Base-by-base conservation (phyloP, 2,113 vertebrate genomes). In the Pollachius pollachius region DNA sequence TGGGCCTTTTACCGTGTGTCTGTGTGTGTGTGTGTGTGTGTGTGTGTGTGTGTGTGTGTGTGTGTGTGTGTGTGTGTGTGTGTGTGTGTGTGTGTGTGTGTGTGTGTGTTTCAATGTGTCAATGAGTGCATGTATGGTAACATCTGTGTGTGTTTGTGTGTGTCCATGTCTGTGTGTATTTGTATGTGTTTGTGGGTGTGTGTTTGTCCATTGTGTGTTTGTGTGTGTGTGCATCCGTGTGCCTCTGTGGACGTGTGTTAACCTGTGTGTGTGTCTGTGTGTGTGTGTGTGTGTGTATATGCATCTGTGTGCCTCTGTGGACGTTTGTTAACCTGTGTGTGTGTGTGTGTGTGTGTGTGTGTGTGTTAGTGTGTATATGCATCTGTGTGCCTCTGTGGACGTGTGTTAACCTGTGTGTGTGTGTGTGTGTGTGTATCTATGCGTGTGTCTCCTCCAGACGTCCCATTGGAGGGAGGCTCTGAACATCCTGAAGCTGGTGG, bases 401-500 rank as follows among this genome's bases (percentile, higher is more conserved):
- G 54, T 57, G 54, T 48, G 41, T 48, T 48, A 48, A 48, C 41
- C 0, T 57, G 54, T 17, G 16, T 57, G 16, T 57, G 54, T 57
- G 54, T 57, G 21, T 54, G 7, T 93, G 37, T 93, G 16, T 67
- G 1, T 81, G 54, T 80, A 4, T 82, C 41, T 70, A 17, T 72
- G 67, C 11, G 23, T 94, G 69, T 94, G 94, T 1, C 12, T 92
- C 82, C 92, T 71, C 3, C 71, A 97, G 95, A 97, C 94, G 59
- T 77, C 89, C 81, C 95, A 98, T 76, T 98, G 96, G 96, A 93
- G 93, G 79, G 96, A 98, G 88, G 94, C 96, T 15, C 76, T 97
- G 72, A 95, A 94, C 76, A 96, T 98, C 81, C 80, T 97, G 81
- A 98, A 96, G 84, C 76, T 97, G 82, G 95, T 98, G 52, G 96